A percentile compares a stretch with the other conserved stretches of the same genome.
Conservation (phyloP, 2,888 invertebrate genomes). For the Phortica okadai region DNA sequence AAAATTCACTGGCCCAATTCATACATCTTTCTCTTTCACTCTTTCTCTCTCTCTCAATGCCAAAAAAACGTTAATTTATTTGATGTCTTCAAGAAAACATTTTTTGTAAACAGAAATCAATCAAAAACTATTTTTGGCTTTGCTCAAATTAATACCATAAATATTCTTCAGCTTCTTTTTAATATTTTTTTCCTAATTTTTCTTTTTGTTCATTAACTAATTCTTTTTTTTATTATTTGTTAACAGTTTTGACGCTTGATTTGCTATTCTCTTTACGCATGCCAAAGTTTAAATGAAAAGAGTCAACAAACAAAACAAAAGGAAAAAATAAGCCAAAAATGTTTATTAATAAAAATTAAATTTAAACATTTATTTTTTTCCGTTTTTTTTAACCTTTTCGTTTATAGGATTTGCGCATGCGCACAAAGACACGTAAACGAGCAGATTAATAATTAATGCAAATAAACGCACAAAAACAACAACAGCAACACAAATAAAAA, state of each 20-base stretch:
- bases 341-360: conserved; percentile 45
- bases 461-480: conserved; percentile 51
- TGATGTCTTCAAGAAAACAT: neutral
- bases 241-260: neutral
- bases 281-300: neutral
- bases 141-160: too few species aligned
- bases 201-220: neutral
- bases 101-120: neutral
- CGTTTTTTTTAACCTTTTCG: too few species aligned
- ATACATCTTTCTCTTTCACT: neutral
- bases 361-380: conserved; percentile 61
- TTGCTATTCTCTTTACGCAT: neutral
- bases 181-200: neutral
- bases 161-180: too few species aligned
- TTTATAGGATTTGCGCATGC: conserved; percentile 68
- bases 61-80: neutral
- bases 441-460: conserved; percentile 70
- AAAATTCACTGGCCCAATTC: neutral
- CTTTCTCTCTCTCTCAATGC: neutral
- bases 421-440: conserved; percentile 65
- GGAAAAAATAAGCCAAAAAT: conserved; percentile 51
- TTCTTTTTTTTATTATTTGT: neutral
- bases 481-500: conserved; percentile 25
- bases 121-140: too few species aligned
- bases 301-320: conserved; percentile 38